Conservation (phyloP, 2,888 invertebrate species). For the Drosophila glabriapex region DNA sequence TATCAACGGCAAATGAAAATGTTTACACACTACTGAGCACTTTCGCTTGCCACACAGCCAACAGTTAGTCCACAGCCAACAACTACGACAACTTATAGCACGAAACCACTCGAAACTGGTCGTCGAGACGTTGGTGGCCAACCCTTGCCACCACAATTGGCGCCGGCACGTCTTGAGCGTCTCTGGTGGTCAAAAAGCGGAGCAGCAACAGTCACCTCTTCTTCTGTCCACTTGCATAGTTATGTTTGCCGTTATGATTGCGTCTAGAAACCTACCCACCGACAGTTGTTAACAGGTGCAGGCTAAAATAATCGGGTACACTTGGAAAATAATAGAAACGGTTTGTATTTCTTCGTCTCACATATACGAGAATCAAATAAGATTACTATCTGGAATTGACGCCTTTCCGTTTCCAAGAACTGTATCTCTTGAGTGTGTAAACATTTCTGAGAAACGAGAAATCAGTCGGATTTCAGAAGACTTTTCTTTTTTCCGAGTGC, state of each 20-base stretch:
- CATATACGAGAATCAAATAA: not conserved
- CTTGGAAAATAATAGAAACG: not conserved
- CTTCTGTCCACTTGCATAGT: conserved; percentile 4
- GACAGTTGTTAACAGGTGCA: conserved; percentile 36
- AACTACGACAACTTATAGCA: conserved; percentile 1
- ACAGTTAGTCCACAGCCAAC: conserved; percentile 1
- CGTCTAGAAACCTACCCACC: conserved; percentile 24
- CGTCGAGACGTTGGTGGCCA: conserved; percentile 2
- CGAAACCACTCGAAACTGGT: conserved; percentile 24
- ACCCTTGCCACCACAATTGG: conserved; percentile 37
- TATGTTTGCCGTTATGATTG: conserved; percentile 20
- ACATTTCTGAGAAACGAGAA: not conserved
- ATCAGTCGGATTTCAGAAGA: not conserved
- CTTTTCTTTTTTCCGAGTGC: not conserved
- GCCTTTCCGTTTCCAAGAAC: not conserved
- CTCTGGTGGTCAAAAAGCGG: conserved; percentile 44
- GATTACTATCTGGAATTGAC: too few species aligned
- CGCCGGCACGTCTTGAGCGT: conserved; percentile 67
- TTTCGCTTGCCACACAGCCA: conserved; percentile 42
- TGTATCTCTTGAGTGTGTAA: not conserved
- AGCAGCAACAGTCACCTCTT: not conserved
- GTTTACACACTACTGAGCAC: conserved; percentile 77
- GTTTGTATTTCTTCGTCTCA: not conserved
- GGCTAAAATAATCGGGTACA: not conserved
- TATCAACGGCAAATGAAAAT: conserved; percentile 68